Evolutionary conservation across 2,797 vertebrate species (phyloP), one percentile per base, ranked within the genome.

Genomic region (Anas capensis): DNA sequence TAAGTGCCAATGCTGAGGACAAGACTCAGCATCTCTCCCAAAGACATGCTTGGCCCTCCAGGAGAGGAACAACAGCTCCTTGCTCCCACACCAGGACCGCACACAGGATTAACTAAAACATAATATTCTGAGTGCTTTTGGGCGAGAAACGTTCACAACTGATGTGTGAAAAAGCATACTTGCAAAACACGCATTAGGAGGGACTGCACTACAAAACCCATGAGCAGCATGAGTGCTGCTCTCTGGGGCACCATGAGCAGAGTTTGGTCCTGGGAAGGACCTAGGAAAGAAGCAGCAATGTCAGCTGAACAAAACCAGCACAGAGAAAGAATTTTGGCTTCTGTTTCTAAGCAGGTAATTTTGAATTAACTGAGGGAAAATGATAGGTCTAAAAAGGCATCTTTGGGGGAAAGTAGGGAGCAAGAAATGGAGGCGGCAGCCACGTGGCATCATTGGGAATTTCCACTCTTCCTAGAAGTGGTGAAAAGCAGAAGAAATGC

Each of bases 1-100:
- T 44, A 19, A 66, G 57, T 17, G 7, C 5, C 19, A 42, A 11
- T 17, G 5, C 0, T 2, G 3, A 49, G 44, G 34, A 51, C 6
- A 31, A 85, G 11, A 76, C 51, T 5, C 38, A 46, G 48, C 38
- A 77, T 26, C 19, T 85, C 56, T 65, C 2, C 1, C 31, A n/a
- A 14, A 79, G 19, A 24, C 6, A 20, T 15, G 23, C 42, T 77
- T 15, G 33, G 23, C 21, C 38, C 27, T 53, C 64, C 7, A 61
- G 16, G 36, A 77, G 6, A 10, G 15, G 5, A 61, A 42, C 5
- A 78, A 2, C 1, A 4, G 26, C 64, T 91, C 24, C 71, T 29
- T 54, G 42, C 17, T 72, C 71, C 79, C 56, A 34, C 29, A 13
- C 10, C 20, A 15, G 40, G 31, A 44, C 23, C 14, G 15, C 21